phyloP scores from a whole-genome alignment of 2,113 vertebrate species.

The Plectropomus leopardus region DNA sequence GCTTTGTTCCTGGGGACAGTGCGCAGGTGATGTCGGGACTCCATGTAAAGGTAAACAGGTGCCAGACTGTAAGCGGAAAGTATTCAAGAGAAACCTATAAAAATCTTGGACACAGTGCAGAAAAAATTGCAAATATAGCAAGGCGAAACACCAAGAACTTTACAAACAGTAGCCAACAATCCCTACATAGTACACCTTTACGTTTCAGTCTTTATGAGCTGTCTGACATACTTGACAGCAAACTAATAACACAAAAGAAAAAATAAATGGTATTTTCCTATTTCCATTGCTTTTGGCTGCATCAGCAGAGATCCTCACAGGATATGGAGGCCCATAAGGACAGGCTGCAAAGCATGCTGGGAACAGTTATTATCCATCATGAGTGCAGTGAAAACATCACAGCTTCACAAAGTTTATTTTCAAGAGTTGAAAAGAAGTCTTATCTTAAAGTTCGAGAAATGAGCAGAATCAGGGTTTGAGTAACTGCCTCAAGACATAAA shows the following conservation, averaged over 20 bases:
- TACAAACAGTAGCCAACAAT: no score
- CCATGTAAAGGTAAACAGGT: no score
- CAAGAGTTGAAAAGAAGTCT: not conserved
- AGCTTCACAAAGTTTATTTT: constrained; percentile 7
- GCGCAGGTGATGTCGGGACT: no score
- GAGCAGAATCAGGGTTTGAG: constrained; percentile 4
- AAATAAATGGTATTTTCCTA: not conserved
- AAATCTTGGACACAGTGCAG: no score
- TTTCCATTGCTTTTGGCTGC: not conserved
- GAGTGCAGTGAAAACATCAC: constrained; percentile 1
- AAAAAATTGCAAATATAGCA: no score
- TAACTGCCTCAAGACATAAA: constrained; percentile 1
- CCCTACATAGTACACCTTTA: no score
- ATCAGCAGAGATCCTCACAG: not conserved
- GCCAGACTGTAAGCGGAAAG: no score
- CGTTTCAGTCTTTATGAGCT: not conserved
- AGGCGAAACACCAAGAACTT: no score
- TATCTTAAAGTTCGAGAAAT: constrained; percentile 8
- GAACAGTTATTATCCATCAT: constrained; percentile 14
- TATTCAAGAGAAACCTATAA: no score
- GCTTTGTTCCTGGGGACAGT: no score
- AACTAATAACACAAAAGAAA: not conserved
- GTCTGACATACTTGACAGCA: not conserved
- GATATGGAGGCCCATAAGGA: constrained; percentile 1
- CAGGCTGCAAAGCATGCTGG: constrained; percentile 26